These are phyloP conservation scores for Leucoraja erinaceus DNA, from an alignment of 2,113 vertebrate genomes.

Conservation along the genomic window DNA sequence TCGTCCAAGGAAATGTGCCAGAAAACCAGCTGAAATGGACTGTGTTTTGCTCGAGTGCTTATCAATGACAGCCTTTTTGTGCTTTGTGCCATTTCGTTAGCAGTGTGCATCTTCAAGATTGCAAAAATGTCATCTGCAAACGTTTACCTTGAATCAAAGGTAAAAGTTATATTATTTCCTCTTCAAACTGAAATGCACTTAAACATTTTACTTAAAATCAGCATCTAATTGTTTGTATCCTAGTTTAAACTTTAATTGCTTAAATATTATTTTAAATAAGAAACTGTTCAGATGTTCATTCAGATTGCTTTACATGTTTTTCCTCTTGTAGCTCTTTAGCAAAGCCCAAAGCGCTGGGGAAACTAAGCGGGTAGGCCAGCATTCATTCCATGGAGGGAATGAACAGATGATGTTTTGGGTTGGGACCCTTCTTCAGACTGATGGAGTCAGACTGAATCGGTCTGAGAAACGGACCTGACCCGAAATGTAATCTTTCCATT, in stretches of 20 bases:
- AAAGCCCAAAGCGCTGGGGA: too few relatives aligned
- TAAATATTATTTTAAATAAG: too few relatives aligned
- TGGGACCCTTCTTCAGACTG: too few relatives aligned
- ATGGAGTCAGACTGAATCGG: too few relatives aligned
- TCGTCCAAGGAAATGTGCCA: slow-evolving; percentile 64
- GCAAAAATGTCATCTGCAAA: slow-evolving; percentile 95
- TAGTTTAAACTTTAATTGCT: not conserved
- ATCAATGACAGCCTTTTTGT: slow-evolving; percentile 90
- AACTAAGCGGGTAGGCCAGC: too few relatives aligned
- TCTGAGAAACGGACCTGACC: too few relatives aligned
- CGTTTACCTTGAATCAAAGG: slow-evolving; percentile 96
- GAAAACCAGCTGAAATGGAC: slow-evolving; percentile 66
- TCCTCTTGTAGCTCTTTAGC: too few relatives aligned
- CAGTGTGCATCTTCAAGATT: slow-evolving; percentile 84
- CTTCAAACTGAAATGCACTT: not conserved
- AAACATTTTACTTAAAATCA: not conserved
- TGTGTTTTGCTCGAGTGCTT: slow-evolving; percentile 74
- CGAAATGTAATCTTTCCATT: too few relatives aligned
- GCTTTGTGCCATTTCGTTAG: slow-evolving; percentile 80
- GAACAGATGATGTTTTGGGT: too few relatives aligned
- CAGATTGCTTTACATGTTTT: not conserved
- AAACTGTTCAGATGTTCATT: not conserved
- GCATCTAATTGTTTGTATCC: not conserved
- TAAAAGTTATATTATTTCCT: slow-evolving; percentile 44
- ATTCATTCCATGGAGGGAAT: too few relatives aligned